Base-by-base conservation (phyloP, 1,140 invertebrate species). In the Drosophila mojavensis region DNA sequence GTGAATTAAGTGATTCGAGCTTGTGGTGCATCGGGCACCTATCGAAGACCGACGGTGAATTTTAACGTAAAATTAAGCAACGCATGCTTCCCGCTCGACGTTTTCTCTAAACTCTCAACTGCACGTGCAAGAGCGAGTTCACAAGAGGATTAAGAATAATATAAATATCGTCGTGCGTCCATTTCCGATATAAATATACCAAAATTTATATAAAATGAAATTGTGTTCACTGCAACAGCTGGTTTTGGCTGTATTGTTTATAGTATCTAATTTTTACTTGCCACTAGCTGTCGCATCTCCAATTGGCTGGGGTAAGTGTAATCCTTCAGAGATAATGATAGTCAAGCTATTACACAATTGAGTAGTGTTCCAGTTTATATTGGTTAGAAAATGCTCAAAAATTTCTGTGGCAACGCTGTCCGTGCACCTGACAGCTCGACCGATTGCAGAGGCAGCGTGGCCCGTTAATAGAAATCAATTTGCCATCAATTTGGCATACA, bases 241-340 rank as follows among this genome's bases (percentile, higher is more conserved):
- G 13, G 17, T 41, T 39, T 17, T 70, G 43, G 54, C 58, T 47
- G 13, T 36, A 2, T 20, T 70, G 17, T 28, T 43, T 5, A 36
- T 56, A 50, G 33, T 43, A 48, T 36, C 48, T 7, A 45, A 24
- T 24, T 24, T 58, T 26, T 47, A 39, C 9, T 5, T 15, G 20
- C 54, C 33, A 51, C 6, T 45, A 58, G 36, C 47, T 43, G 54
- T 33, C 39, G 72, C 59, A 58, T 59, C 72, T 41, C 60, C 67
- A 33, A 62, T 74, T 26, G 58, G 51, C 26, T 78, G 72, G 72
- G 76, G 76, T 78, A 75, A 78, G 75, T 78, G 10, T 48, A 13
- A 17, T 26, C 13, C 10, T 3, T 43, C 36, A 28, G 15, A 7
- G 6, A 33, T 4, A 6, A 24, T 24, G 20, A 41, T 28, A 53